These are phyloP conservation scores for Misgurnus mizolepis DNA, from an alignment of 2,113 vertebrate genomes.

Conservation along the genomic window DNA sequence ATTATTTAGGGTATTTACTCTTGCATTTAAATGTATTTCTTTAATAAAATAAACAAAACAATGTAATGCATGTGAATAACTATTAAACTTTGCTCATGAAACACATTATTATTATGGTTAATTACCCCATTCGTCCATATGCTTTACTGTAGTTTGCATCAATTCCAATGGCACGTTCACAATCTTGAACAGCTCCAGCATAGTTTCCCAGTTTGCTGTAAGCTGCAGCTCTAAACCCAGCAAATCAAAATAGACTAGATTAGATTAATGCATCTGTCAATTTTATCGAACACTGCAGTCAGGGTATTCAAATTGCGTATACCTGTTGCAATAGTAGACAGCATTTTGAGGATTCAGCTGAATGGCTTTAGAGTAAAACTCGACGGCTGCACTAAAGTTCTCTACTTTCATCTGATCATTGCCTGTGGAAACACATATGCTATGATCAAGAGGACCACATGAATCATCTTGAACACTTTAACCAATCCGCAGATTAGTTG, in stretches of 20 bases:
- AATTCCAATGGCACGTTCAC: conserved; percentile 90
- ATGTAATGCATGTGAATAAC: no score
- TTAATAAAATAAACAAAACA: no score
- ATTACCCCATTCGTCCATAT: conserved; percentile 95
- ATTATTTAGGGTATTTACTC: no score
- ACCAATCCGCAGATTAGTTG: neutral
- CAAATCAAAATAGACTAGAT: neutral
- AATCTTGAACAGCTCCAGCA: conserved; percentile 89
- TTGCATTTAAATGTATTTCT: no score
- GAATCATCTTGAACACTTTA: neutral
- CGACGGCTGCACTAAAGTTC: conserved; percentile 86
- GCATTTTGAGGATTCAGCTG: conserved; percentile 90
- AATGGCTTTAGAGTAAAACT: conserved; percentile 92
- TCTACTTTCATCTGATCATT: conserved; percentile 97
- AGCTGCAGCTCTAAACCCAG: conserved; percentile 84
- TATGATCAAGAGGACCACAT: neutral
- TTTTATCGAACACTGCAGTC: no score
- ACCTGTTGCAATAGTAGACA: conserved; percentile 98
- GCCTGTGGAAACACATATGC: conserved; percentile 68
- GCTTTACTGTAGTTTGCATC: conserved; percentile 97
- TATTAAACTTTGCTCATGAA: neutral
- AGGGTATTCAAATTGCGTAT: neutral
- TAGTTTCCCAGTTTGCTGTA: conserved; percentile 96
- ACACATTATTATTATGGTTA: neutral
- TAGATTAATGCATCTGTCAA: no score